Evolutionary conservation across 92 coral and sea anemone species (phyloP), one percentile per base, ranked within the genome.

Genomic region (Porites rus): DNA sequence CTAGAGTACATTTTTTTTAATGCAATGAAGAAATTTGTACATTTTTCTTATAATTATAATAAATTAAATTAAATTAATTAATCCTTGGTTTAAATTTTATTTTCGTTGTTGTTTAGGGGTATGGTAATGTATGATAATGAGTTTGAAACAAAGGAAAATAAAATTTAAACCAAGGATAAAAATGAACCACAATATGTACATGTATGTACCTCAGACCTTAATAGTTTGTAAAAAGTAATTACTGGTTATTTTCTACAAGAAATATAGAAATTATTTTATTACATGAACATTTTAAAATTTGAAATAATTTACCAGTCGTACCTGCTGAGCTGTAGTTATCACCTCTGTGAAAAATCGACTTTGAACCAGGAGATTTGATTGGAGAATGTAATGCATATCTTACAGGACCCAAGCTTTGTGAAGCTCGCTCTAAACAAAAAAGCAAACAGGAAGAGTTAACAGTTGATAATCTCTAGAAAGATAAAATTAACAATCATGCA

Each of bases 331-430:
- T 87, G 77, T 94, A 94, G 46, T 82, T 75, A 82, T 92, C 85
- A 20, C 77, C 75, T 74, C 66, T 51, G 22, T 62, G 58, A 4
- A 43, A 10, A 17, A 24, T 51, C 7, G 60, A 72, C 61, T 72
- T 81, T 19, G 93, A 65, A 24, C 69, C 71, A n/a, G 91, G 89
- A 61, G 89, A 78, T n/a, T 84, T 87, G 58, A 90, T 73, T 2
- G 98, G 95, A 13, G 95, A 90, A 64, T 89, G 87, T 12, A 94
- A 87, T 50, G 94, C 88, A 58, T 90, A 83, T 16, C 93, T 91
- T 10, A 94, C 78, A n/a, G 87, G 78, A 65, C 93, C 98, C 76
- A 94, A 90, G 73, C 98, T 94, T 79, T 85, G 90, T 16, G 95
- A 75, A 6, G 98, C 95, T 43, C 94, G 87, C 60, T 90, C 98